Evolutionary conservation across 2,113 vertebrate genomes (phyloP).

Genomic region (Platycercus adscitus): DNA sequence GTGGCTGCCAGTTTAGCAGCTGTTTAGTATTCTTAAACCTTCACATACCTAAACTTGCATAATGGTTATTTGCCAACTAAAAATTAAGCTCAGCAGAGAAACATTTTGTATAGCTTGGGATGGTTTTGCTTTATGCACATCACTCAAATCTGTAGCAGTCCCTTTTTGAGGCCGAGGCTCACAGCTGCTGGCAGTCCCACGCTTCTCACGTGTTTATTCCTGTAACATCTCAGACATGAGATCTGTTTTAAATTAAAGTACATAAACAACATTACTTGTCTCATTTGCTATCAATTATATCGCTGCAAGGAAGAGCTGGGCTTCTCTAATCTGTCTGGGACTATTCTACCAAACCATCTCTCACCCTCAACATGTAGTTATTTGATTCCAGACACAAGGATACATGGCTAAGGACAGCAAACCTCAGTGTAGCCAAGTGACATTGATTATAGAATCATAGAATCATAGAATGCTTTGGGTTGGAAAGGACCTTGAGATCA

Average conservation of each 20-base stretch:
- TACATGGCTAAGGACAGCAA: not conserved
- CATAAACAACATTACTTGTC: not conserved
- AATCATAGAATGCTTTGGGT: not conserved
- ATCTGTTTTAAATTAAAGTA: slow-evolving; percentile 31
- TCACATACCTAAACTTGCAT: not conserved
- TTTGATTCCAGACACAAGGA: not conserved
- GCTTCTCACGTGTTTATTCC: not conserved
- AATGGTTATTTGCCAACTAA: not conserved
- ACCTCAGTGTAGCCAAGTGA: not conserved
- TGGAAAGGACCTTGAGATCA: not conserved
- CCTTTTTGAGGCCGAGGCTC: not conserved
- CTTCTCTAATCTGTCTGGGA: not conserved
- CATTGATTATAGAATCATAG: not conserved
- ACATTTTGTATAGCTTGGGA: not conserved
- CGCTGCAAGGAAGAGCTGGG: not conserved
- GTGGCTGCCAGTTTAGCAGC: not conserved
- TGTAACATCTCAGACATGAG: not conserved
- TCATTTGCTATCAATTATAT: slow-evolving; percentile 9
- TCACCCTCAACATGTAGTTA: not conserved
- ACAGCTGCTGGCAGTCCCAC: not conserved
- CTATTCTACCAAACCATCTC: not conserved
- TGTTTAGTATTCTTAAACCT: not conserved
- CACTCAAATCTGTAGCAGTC: not conserved
- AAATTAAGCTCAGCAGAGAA: not conserved
- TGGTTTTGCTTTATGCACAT: not conserved